Conservation (phyloP, 35 echinoderm and acorn worm genomes). For the Nesometra sesokonis region DNA sequence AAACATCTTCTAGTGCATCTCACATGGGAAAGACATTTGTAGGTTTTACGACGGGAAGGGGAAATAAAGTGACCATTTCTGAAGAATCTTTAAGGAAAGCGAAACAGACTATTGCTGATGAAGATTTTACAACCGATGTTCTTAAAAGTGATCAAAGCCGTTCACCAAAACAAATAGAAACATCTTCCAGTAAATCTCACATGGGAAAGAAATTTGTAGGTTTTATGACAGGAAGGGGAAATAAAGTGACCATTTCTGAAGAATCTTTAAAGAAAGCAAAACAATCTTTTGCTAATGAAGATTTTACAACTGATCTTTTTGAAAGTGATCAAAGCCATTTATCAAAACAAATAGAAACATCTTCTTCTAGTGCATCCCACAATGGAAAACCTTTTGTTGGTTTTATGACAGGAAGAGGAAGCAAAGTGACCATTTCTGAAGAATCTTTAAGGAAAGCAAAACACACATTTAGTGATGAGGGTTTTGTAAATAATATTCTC, state of each 20-base stretch:
- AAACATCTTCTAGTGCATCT: neutral
- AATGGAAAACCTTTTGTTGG: neutral
- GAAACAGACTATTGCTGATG: neutral
- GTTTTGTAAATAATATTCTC: neutral
- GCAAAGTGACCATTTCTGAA: neutral
- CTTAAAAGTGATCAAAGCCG: neutral
- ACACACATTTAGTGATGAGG: neutral
- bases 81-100: slow-evolving; percentile 4
- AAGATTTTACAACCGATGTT: neutral
- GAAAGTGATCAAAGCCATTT: neutral
- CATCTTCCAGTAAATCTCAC: neutral
- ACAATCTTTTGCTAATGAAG: neutral
- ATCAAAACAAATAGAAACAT: neutral
- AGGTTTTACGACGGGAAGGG: neutral
- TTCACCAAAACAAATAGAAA: neutral
- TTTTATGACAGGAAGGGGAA: neutral
- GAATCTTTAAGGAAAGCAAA: neutral
- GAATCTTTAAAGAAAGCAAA: neutral
- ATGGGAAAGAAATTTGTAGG: neutral
- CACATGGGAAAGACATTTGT: neutral
- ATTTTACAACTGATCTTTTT: neutral
- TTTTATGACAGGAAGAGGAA: neutral
- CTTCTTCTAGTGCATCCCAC: neutral
- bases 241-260: neutral
- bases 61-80: neutral